These are phyloP conservation scores for Otolemur crassicaudatus DNA, from an alignment of 2,797 vertebrate genomes.

Conservation along the genomic window DNA sequence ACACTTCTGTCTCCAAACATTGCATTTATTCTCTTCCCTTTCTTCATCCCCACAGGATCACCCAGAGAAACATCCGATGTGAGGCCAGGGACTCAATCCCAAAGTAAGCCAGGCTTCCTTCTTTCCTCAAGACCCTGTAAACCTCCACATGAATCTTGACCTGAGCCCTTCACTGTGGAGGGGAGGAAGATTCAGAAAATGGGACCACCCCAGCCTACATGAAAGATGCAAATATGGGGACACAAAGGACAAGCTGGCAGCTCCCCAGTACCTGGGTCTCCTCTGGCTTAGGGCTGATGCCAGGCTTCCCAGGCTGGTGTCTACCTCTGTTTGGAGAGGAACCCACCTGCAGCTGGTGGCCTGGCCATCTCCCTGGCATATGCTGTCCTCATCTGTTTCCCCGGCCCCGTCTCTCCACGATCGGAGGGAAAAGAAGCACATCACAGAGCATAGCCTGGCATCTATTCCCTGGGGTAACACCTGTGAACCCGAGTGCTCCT, in stretches of 20 bases:
- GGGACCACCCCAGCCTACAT: not conserved
- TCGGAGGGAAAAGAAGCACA: not conserved
- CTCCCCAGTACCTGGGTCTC: not conserved
- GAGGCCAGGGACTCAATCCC: no score
- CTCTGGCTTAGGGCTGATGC: not conserved
- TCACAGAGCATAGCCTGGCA: not conserved
- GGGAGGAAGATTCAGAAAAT: not conserved
- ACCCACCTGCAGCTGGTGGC: not conserved
- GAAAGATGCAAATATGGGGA: not conserved
- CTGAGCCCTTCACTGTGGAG: not conserved
- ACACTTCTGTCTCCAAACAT: fast-evolving
- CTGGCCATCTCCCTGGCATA: not conserved
- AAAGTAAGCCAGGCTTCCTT: not conserved
- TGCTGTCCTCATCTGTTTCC: fast-evolving
- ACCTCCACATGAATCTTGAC: not conserved
- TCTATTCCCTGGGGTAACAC: not conserved
- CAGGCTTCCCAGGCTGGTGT: not conserved
- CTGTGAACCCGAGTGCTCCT: not conserved
- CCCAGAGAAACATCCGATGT: not conserved
- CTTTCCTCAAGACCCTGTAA: not conserved
- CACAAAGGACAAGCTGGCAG: not conserved
- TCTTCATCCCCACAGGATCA: not conserved
- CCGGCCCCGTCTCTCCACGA: not conserved
- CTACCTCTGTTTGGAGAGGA: not conserved
- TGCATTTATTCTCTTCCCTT: not conserved